These are phyloP conservation scores for Harpagifer antarcticus DNA, from an alignment of 2,797 vertebrate species.

Conservation along the genomic window DNA sequence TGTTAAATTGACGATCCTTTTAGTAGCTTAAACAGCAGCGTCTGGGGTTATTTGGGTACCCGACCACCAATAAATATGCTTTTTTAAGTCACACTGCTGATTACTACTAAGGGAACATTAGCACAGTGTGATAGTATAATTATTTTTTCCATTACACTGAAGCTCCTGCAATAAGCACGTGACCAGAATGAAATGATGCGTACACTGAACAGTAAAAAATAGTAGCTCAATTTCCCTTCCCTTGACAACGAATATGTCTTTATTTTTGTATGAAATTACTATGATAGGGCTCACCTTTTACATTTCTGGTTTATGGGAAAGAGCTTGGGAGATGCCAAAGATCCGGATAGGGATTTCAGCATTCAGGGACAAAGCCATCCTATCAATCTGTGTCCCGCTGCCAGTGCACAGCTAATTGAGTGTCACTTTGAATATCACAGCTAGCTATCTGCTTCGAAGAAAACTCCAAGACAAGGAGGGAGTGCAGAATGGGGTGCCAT, in stretches of 20 bases:
- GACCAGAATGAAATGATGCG: slow-evolving; percentile 12
- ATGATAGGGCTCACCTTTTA: slow-evolving; percentile 2
- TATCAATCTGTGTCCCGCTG: slow-evolving; percentile 65
- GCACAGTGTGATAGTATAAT: slow-evolving; percentile 6
- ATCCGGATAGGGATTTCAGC: slow-evolving; percentile 36
- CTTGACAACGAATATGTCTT: not conserved
- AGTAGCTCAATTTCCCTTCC: not conserved
- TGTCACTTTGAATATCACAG: slow-evolving; percentile 76
- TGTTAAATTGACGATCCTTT: slow-evolving; percentile 20
- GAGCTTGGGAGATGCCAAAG: not conserved
- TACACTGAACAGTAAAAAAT: slow-evolving; percentile 4
- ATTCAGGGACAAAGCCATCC: slow-evolving; percentile 49
- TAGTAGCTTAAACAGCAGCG: slow-evolving; percentile 4
- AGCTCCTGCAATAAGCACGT: slow-evolving; percentile 13
- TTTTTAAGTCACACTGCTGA: slow-evolving; percentile 16
- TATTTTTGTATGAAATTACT: not conserved
- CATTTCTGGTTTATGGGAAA: not conserved
- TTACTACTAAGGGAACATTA: slow-evolving; percentile 12
- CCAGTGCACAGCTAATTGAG: slow-evolving; percentile 72
- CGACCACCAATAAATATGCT: slow-evolving; percentile 5
- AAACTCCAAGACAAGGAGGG: slow-evolving; percentile 59
- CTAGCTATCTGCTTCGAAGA: slow-evolving; percentile 54
- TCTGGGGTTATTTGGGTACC: slow-evolving; percentile 1
- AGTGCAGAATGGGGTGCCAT: slow-evolving; percentile 57
- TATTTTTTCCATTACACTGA: slow-evolving; percentile 20